These are phyloP conservation scores for Aculops lycopersici DNA, from an alignment of 1,140 invertebrate genomes.

Conservation along the genomic window DNA sequence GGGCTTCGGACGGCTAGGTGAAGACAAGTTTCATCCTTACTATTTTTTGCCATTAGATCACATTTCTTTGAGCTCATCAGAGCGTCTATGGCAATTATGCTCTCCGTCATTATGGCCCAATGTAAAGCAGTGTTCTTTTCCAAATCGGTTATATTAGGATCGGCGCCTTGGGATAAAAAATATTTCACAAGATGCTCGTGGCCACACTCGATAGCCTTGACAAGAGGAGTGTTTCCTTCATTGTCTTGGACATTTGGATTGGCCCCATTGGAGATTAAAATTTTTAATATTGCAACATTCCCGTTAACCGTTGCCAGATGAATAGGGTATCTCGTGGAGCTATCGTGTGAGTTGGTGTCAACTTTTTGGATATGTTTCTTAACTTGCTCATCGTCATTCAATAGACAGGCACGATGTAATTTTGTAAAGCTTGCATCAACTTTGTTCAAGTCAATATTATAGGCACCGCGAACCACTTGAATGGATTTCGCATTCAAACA, in stretches of 20 bases:
- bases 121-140: constrained; percentile 8
- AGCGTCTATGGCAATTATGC: constrained; percentile 3
- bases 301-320: constrained; percentile 46
- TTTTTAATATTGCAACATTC: constrained; percentile 31
- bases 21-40: constrained; percentile 5
- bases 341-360: constrained; percentile 16
- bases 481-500: constrained; percentile 1
- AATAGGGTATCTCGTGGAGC: constrained; percentile 21
- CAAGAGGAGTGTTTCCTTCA: constrained; percentile 17
- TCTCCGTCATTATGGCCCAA: constrained; percentile 3
- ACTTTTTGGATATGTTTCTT: background rate
- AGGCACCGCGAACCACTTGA: constrained; percentile 6
- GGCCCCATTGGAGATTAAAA: constrained; percentile 35
- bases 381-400: constrained; percentile 6
- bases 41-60: background rate
- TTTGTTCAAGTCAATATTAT: constrained; percentile 8
- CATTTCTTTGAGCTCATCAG: constrained; percentile 3
- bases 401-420: constrained; percentile 6
- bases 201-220: constrained; percentile 16
- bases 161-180: constrained; percentile 12
- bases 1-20: constrained; percentile 2
- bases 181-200: constrained; percentile 14
- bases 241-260: constrained; percentile 20
- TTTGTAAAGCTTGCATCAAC: constrained; percentile 8
- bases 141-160: constrained; percentile 6